Base-by-base conservation (phyloP, 2,888 invertebrate species). In the Eulithis prunata region DNA sequence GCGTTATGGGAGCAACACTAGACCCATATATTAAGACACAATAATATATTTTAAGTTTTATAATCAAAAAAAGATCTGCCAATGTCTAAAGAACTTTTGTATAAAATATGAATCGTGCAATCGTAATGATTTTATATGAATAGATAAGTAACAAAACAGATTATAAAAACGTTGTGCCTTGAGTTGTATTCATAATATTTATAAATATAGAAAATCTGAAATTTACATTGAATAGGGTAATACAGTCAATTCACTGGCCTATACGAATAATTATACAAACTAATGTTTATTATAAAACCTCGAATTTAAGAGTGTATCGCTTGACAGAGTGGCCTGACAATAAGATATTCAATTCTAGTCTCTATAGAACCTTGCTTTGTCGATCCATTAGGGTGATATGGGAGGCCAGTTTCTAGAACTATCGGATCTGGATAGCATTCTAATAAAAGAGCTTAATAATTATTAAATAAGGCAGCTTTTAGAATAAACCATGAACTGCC, bases 181-280 rank as follows among this genome's bases (percentile, higher is more conserved):
- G 89, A 81, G 88, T 90, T 89, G 84, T 89, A 88, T 88, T 87
- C 86, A 86, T 83, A n/a, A 83, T 82, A 80, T 79, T 75, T 78
- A 79, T 78, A 78, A 49, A 74, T 74, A 77, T 63, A 74, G 64
- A 74, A 73, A 80, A 86, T 81, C 80, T 82, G 81, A 83, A 84
- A 84, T 82, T 81, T 83, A 71, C 57, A 57, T 49, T n/a, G 81
- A 41, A 79, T 88, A 90, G 86, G 85, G 89, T 86, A 88, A 87
- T 78, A 80, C 85, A 85, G 91, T 91, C 91, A 91, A 91, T 91
- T 88, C 87, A 83, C 88, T 82, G 88, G 89, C 88, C 86, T 90
- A 83, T 86, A 83, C 75, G 77, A 83, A 78, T 86, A 84, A 86
- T 87, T 82, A 84, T 81, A 84, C 81, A 82, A 82, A 80, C 77